phyloP scores from a whole-genome alignment of 2,113 vertebrate species.

The Struthio camelus region DNA sequence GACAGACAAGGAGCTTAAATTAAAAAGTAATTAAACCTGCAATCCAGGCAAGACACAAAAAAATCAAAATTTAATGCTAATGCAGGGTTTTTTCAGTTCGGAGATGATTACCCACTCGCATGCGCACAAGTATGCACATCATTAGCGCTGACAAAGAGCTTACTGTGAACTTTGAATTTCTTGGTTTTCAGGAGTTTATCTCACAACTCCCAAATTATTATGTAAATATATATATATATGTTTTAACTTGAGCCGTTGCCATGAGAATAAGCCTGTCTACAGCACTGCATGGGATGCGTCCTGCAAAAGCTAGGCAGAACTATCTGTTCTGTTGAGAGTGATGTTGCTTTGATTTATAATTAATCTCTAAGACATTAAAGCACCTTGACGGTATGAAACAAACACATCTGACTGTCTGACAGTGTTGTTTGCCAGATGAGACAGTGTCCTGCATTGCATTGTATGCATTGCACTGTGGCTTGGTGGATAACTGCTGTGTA shows the following conservation, averaged over 20 bases:
- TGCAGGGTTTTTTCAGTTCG: not conserved
- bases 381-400: not conserved
- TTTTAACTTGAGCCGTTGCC: not conserved
- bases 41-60: constrained; percentile 30
- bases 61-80: not conserved
- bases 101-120: constrained; percentile 20
- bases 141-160: not conserved
- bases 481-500: not conserved
- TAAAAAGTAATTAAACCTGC: constrained; percentile 39
- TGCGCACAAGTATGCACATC: not conserved
- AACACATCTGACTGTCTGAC: not conserved
- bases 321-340: not conserved
- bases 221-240: no score
- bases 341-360: constrained; percentile 41
- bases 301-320: not conserved
- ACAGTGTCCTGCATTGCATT: not conserved
- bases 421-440: not conserved
- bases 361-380: constrained; percentile 33
- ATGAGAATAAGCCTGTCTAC: not conserved
- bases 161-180: constrained; percentile 6
- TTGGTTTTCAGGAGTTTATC: constrained; percentile 44
- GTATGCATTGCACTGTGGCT: not conserved
- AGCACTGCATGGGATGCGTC: not conserved
- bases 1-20: not conserved
- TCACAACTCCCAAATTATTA: constrained; percentile 21